Percentiles rank a stretch among this genome's conserved stretches.
phyloP scores from a whole-genome alignment of 2,888 invertebrate species.

The Spilarctia lutea region DNA sequence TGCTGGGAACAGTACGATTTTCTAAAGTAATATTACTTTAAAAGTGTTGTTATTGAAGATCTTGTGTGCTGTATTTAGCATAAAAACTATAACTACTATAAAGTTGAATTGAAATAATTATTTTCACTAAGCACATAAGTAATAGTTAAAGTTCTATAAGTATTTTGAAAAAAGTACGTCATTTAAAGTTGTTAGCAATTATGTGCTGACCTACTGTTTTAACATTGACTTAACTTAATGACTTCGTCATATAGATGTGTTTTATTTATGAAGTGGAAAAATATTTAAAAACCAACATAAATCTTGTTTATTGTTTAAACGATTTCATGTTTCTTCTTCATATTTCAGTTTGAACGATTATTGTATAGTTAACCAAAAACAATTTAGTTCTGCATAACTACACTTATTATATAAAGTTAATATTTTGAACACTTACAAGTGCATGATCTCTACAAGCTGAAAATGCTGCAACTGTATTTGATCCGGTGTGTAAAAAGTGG shows the following conservation, averaged over 20 bases:
- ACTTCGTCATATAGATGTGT: neutral
- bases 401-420: neutral
- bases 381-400: neutral
- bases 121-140: neutral
- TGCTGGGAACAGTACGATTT: constrained; percentile 78
- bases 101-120: neutral
- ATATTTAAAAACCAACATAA: neutral
- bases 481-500: constrained; percentile 88
- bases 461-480: constrained; percentile 88
- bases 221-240: neutral
- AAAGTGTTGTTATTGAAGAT: neutral
- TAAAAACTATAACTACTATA: neutral
- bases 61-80: neutral
- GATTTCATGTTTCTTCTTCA: neutral
- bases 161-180: neutral
- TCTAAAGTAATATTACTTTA: too few species aligned
- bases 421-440: constrained; percentile 83
- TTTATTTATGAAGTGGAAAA: neutral
- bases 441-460: constrained; percentile 88
- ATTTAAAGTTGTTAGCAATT: neutral
- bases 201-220: neutral
- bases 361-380: neutral
- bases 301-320: neutral
- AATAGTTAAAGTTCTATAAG: neutral
- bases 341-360: neutral